These are phyloP conservation scores for Bombus balteatus DNA, from an alignment of 1,140 invertebrate species.

Conservation along the genomic window DNA sequence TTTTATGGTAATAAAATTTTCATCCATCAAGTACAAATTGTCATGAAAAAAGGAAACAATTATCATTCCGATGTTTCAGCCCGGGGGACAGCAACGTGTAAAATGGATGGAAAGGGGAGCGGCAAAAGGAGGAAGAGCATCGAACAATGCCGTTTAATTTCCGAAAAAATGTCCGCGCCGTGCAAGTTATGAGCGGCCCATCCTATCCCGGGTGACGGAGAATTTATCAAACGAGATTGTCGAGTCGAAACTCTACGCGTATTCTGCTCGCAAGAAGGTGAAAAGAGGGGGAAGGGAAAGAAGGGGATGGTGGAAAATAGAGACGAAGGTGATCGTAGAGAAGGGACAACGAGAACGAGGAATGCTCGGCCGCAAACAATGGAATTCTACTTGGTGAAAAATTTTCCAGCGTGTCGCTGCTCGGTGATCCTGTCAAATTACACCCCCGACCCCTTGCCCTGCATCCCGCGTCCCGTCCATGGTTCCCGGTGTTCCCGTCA, in stretches of 20 bases:
- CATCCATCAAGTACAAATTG: not conserved
- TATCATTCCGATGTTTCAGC: not conserved
- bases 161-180: not conserved
- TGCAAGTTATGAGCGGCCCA: conserved; percentile 17
- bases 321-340: conserved; percentile 23
- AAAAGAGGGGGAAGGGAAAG: not conserved
- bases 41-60: not conserved
- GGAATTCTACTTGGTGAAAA: conserved; percentile 38
- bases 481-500: not conserved
- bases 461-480: not conserved
- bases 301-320: not conserved
- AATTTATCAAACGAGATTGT: conserved; percentile 26
- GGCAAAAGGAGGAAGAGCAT: not conserved
- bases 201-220: not conserved
- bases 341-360: conserved; percentile 9
- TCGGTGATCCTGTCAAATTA: conserved; percentile 42
- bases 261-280: not conserved
- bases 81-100: not conserved
- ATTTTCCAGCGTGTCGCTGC: conserved; percentile 17
- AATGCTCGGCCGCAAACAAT: conserved; percentile 27
- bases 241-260: not conserved
- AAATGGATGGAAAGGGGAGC: not conserved
- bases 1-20: not conserved
- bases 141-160: conserved; percentile 24
- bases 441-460: not conserved